Evolutionary conservation across 2,797 vertebrate genomes (phyloP).

Genomic region (Valencia hispanica): DNA sequence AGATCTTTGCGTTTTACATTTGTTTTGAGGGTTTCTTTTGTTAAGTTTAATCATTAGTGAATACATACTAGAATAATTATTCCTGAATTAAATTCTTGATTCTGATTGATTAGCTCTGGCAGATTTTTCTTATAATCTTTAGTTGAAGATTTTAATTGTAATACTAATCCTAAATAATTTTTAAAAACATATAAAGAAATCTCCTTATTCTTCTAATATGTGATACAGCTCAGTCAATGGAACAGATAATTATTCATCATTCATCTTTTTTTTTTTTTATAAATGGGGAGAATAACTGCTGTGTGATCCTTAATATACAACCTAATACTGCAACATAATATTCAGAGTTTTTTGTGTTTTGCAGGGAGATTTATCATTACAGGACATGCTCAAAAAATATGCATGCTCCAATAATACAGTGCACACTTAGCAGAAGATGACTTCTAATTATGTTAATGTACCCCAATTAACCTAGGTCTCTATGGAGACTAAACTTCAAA

Average conservation of each 20-base stretch:
- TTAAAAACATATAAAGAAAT: neutral
- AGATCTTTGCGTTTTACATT: neutral
- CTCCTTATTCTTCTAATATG: neutral
- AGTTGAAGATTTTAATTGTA: neutral
- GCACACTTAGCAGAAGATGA: conserved; percentile 44
- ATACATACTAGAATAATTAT: neutral
- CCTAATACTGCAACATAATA: neutral
- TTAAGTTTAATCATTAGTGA: neutral
- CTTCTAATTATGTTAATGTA: conserved; percentile 70
- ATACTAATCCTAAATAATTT: too few relatives aligned
- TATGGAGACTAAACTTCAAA: conserved; percentile 70
- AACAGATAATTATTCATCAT: neutral
- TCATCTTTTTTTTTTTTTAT: neutral
- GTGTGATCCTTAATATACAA: neutral
- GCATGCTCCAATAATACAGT: conserved; percentile 12
- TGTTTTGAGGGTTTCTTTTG: neutral
- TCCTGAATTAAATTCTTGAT: neutral
- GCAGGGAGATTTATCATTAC: conserved; percentile 13
- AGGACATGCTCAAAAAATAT: conserved; percentile 12
- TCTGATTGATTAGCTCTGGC: neutral
- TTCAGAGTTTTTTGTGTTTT: neutral
- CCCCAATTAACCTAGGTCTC: conserved; percentile 63
- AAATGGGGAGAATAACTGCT: neutral
- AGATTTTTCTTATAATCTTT: neutral
- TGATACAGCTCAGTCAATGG: neutral